Base-by-base conservation (phyloP, 2,113 vertebrate genomes). In the Etia nguti region DNA sequence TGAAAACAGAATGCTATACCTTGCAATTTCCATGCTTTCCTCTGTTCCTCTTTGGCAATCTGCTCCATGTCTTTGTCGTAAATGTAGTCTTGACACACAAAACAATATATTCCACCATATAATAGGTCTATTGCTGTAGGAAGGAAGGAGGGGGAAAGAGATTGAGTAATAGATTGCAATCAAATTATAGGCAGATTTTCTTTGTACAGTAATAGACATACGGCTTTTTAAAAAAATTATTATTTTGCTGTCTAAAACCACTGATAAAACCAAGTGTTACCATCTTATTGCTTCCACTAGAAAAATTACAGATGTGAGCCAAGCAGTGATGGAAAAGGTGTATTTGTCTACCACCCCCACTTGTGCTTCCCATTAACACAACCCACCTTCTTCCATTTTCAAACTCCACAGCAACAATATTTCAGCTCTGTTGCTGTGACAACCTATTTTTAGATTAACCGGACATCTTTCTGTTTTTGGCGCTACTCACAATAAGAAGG, bases 11-110 rank as follows among this genome's bases (percentile, higher is more conserved):
- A 59, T 6, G 41, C 29, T 70, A 6, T 96, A 99, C 99, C 99
- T 99, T 99, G 99, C 94, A 99, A 93, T 95, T 99, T 99, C 98
- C 98, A 99, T 80, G 98, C 98, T 96, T 98, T 99, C 90, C 98
- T 97, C 96, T 99, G 99, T 94, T 99, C 99, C 96, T 99, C 98
- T 98, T 99, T 99, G 98, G 99, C 98, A 95, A 99, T 98, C 96
- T 98, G 98, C 94, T 99, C 99, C 97, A 99, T 98, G 94, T 99
- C 99, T 97, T 98, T 99, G 97, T 99, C 99, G 86, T 99, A 99
- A 95, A 99, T 98, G 96, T 99, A 99, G 97, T 99, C 99, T 97
- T 99, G 99, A 97, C 99, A 99, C 96, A 99, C 96, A 96, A 99
- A 99, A 97, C 99, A 99, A 96, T 99, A 99, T 95, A 99, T 98